Conservation (phyloP, 1,140 invertebrate species). For the Acromyrmex echinatior region DNA sequence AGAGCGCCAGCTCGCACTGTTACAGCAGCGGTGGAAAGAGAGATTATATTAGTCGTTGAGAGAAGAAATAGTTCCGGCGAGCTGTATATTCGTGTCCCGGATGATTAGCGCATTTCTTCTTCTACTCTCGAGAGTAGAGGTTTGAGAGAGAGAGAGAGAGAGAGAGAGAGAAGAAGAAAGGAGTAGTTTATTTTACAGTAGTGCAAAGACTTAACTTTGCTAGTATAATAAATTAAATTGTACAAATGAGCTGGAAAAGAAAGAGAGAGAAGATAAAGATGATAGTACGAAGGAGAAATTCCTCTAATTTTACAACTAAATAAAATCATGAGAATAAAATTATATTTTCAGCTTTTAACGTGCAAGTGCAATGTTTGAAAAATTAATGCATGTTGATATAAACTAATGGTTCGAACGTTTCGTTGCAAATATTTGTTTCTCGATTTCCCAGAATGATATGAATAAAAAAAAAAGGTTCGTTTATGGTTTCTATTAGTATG, state of each 20-base stretch:
- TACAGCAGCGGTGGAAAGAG: background rate
- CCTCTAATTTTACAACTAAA: background rate
- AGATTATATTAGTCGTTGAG: slow-evolving; percentile 21
- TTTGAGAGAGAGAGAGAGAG: background rate
- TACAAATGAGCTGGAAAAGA: slow-evolving; percentile 21
- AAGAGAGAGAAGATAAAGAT: background rate
- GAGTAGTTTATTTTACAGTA: slow-evolving; percentile 25
- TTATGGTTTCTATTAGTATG: slow-evolving; percentile 32
- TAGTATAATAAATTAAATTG: slow-evolving; percentile 32
- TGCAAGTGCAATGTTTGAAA: background rate
- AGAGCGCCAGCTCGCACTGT: slow-evolving; percentile 34
- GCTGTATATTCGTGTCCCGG: slow-evolving; percentile 19
- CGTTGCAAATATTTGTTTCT: background rate
- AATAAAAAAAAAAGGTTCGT: background rate
- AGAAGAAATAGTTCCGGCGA: slow-evolving; percentile 18
- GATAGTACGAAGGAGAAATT: background rate
- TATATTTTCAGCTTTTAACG: background rate
- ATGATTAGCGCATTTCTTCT: slow-evolving; percentile 41
- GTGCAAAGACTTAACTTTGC: slow-evolving; percentile 6
- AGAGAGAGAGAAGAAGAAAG: background rate
- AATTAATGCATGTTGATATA: background rate
- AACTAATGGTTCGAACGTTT: background rate
- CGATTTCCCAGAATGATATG: background rate
- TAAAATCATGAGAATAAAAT: background rate
- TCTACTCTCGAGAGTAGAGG: background rate